A percentile compares a stretch with the other conserved stretches of the same genome.
phyloP scores from a whole-genome alignment of 2,888 invertebrate genomes.

The Dendrolimus pini region DNA sequence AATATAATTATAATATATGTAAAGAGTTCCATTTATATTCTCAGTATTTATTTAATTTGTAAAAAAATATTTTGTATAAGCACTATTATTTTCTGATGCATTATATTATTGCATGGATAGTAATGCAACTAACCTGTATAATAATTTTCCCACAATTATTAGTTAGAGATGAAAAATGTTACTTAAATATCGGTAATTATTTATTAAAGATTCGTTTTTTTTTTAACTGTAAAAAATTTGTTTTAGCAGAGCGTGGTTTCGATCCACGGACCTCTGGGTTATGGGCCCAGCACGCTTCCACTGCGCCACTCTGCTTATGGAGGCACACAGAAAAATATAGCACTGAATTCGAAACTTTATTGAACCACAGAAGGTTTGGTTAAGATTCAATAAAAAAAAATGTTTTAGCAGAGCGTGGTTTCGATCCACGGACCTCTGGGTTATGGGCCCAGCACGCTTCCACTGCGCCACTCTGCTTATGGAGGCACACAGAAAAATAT shows the following conservation, averaged over 20 bases:
- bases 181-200: too few relatives aligned
- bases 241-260: slow-evolving; percentile 87
- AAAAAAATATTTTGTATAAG: too few relatives aligned
- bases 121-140: too few relatives aligned
- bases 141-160: too few relatives aligned
- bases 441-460: slow-evolving; percentile 91
- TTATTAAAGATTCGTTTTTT: too few relatives aligned
- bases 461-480: slow-evolving; percentile 89
- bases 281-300: slow-evolving; percentile 91
- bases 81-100: too few relatives aligned
- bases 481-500: not conserved
- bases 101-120: too few relatives aligned
- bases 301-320: slow-evolving; percentile 86
- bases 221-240: not conserved
- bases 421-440: slow-evolving; percentile 95
- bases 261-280: slow-evolving; percentile 95
- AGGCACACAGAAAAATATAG: not conserved
- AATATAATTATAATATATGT: too few relatives aligned
- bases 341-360: too few relatives aligned
- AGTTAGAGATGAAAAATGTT: too few relatives aligned
- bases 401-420: slow-evolving; percentile 84
- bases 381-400: slow-evolving; percentile 1
- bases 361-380: not conserved
- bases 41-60: too few relatives aligned
- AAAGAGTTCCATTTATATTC: too few relatives aligned